Conservation (phyloP, 2,113 vertebrate species). For the Mungos mungo region DNA sequence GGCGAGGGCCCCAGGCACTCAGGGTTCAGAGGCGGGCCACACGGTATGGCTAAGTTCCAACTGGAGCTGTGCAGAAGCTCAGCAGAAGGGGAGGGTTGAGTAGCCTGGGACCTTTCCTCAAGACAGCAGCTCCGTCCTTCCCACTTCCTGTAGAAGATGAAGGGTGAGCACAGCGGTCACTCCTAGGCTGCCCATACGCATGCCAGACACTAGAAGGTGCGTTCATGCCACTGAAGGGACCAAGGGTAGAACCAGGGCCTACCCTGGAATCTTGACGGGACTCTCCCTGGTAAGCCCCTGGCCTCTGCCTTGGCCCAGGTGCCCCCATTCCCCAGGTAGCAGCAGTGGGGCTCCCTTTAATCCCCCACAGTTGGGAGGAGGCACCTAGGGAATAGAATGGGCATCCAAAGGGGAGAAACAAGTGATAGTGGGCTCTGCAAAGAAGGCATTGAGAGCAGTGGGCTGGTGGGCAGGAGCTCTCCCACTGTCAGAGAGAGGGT, state of each 20-base stretch:
- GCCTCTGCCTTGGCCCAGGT: conserved; percentile 51
- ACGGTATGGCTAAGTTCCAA: conserved; percentile 86
- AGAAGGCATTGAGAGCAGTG: background rate
- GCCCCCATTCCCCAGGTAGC: conserved; percentile 68
- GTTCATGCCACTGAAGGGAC: conserved; percentile 19
- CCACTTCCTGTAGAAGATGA: background rate
- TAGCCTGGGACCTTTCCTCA: conserved; percentile 4
- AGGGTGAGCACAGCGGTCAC: background rate
- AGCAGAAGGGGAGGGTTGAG: background rate
- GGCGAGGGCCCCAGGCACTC: conserved; percentile 40
- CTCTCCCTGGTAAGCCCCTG: background rate
- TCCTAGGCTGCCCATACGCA: background rate
- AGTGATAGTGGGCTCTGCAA: background rate
- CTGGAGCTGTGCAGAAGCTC: conserved; percentile 46
- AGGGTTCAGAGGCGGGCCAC: conserved; percentile 66
- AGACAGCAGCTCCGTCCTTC: conserved; percentile 53
- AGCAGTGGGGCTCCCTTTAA: conserved; percentile 73
- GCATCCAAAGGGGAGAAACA: background rate
- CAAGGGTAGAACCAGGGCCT: background rate
- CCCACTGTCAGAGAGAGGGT: background rate
- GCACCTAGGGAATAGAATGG: conserved; percentile 54
- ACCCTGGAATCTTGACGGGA: background rate
- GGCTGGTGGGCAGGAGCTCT: background rate
- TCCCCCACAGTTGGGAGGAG: conserved; percentile 55
- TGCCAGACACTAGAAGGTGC: conserved; percentile 55